These are phyloP conservation scores for Acrocera orbiculus DNA, from an alignment of 2,888 invertebrate genomes.

Conservation along the genomic window DNA sequence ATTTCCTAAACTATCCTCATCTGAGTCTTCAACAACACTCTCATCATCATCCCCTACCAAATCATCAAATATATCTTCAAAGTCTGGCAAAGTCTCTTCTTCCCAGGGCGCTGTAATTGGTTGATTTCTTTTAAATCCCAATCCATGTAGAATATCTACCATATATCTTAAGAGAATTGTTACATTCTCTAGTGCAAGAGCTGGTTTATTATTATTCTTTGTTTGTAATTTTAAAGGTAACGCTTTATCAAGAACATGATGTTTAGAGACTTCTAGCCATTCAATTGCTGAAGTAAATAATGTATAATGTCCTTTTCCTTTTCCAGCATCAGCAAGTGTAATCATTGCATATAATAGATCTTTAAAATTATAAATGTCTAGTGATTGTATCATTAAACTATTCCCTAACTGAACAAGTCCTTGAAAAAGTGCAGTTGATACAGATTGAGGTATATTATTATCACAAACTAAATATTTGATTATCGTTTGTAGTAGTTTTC, in stretches of 20 bases:
- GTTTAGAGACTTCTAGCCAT: conserved; percentile 61
- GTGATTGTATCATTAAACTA: conserved; percentile 41
- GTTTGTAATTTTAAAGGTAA: conserved; percentile 13
- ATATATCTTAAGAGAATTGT: conserved; percentile 73
- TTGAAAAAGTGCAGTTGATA: conserved; percentile 40
- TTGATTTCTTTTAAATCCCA: conserved; percentile 31
- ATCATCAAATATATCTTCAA: conserved; percentile 75
- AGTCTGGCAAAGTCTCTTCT: conserved; percentile 52
- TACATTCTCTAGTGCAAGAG: conserved; percentile 50
- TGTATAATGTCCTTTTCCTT: conserved; percentile 59
- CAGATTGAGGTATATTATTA: conserved; percentile 26
- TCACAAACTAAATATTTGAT: conserved; percentile 57
- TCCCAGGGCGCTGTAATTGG: conserved; percentile 61
- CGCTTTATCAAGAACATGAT: conserved; percentile 23
- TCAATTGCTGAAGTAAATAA: conserved; percentile 61
- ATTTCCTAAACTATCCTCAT: conserved; percentile 30
- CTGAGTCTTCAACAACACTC: conserved; percentile 58
- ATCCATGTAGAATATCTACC: conserved; percentile 41
- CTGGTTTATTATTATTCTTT: conserved; percentile 14
- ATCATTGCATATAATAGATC: conserved; percentile 65
- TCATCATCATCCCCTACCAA: conserved; percentile 83
- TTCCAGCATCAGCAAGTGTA: conserved; percentile 68
- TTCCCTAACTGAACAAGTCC: conserved; percentile 58
- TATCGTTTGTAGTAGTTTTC: conserved; percentile 48
- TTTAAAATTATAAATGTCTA: conserved; percentile 57